Percentiles rank a stretch among this genome's conserved stretches.
These are phyloP conservation scores for Drosophila tristis DNA, from an alignment of 1,140 invertebrate genomes.

Conservation along the genomic window DNA sequence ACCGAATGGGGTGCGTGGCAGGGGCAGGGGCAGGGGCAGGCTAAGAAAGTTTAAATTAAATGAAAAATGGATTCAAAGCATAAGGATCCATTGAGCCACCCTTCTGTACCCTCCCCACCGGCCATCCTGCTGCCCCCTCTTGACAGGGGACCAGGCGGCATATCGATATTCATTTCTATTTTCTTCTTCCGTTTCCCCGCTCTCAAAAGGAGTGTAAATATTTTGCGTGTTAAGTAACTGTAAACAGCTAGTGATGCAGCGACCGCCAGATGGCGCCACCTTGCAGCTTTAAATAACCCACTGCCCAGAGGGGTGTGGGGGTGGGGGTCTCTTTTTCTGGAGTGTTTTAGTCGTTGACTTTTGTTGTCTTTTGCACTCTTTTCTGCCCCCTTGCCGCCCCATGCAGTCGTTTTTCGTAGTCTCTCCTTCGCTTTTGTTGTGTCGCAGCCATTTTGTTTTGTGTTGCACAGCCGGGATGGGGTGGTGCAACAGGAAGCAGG, in stretches of 20 bases:
- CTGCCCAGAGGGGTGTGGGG: conserved; percentile 2
- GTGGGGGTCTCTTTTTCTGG: conserved; percentile 23
- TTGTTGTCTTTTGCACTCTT: conserved; percentile 61
- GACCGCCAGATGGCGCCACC: conserved; percentile 23
- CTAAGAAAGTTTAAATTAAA: conserved; percentile 48
- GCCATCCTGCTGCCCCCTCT: neutral
- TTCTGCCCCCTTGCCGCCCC: conserved; percentile 5
- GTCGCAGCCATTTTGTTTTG: conserved; percentile 71
- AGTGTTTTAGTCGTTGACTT: conserved; percentile 76
- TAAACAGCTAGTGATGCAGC: conserved; percentile 58
- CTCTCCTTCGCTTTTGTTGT: conserved; percentile 34
- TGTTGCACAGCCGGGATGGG: conserved; percentile 19
- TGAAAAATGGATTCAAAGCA: conserved; percentile 13
- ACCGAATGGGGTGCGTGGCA: conserved; percentile 21
- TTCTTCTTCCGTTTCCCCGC: neutral
- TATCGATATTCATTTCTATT: neutral
- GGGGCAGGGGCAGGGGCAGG: conserved; percentile 20
- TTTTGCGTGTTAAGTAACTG: conserved; percentile 72
- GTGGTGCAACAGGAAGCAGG: conserved; percentile 9
- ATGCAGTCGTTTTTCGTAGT: conserved; percentile 13
- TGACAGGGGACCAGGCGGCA: no score
- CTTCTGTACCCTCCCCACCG: no score
- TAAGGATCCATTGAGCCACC: neutral
- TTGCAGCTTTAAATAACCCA: conserved; percentile 35
- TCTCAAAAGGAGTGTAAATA: conserved; percentile 23